Conservation (phyloP, 2,888 invertebrate species). For the Periphyllus acericola region DNA sequence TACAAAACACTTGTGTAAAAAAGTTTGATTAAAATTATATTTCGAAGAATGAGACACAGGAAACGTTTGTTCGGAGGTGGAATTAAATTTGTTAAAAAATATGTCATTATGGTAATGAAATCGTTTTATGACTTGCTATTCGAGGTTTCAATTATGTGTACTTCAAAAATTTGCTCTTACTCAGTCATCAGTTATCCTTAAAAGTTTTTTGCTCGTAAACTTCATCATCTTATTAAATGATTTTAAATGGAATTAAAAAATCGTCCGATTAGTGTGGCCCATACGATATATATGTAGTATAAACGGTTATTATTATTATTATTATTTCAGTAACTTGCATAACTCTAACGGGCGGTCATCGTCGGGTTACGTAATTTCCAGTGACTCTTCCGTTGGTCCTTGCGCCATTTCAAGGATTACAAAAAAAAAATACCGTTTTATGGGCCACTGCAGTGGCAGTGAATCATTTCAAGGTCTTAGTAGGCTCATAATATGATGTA, state of each 20-base stretch:
- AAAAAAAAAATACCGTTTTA: background rate
- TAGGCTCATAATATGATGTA: background rate
- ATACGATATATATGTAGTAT: background rate
- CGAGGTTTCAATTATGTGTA: too few relatives aligned
- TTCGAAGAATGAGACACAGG: too few relatives aligned
- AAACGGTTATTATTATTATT: background rate
- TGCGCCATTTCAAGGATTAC: background rate
- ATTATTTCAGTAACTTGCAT: background rate
- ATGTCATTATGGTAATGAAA: background rate
- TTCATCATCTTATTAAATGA: too few relatives aligned
- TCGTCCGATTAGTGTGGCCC: background rate
- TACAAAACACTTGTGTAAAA: too few relatives aligned
- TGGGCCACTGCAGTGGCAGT: background rate
- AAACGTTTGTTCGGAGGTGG: background rate
- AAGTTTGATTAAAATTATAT: too few relatives aligned
- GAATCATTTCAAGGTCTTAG: background rate
- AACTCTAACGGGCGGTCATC: constrained; percentile 6
- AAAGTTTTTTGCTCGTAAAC: too few relatives aligned
- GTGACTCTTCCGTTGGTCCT: background rate
- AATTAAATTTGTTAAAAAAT: background rate
- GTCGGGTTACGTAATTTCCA: constrained; percentile 20
- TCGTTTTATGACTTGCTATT: background rate
- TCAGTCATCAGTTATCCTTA: too few relatives aligned
- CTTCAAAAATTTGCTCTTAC: too few relatives aligned
- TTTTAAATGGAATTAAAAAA: background rate